These are phyloP conservation scores for Indicator indicator DNA, from an alignment of 2,113 vertebrate species.

Conservation along the genomic window DNA sequence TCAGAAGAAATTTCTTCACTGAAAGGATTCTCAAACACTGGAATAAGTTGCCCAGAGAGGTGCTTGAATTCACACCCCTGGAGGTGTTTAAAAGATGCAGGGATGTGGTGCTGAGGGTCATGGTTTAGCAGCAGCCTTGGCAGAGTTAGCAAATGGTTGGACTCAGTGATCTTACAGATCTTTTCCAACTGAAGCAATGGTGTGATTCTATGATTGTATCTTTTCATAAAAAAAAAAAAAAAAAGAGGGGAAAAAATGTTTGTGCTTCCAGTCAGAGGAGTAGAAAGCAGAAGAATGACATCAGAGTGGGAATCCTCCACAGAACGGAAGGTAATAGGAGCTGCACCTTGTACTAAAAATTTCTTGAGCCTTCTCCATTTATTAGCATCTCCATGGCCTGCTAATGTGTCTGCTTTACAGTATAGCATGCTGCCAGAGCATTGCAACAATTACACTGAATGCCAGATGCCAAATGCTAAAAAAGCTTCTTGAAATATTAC, in stretches of 20 bases:
- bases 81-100: too few relatives aligned
- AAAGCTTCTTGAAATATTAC: constrained; percentile 50
- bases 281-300: not conserved
- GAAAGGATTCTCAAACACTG: too few relatives aligned
- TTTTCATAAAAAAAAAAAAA: not conserved
- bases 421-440: constrained; percentile 8
- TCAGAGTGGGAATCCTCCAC: not conserved
- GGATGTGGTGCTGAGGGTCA: too few relatives aligned
- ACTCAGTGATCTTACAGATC: too few relatives aligned
- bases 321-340: not conserved
- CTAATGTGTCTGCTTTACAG: not conserved
- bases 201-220: too few relatives aligned
- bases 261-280: not conserved
- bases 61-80: too few relatives aligned
- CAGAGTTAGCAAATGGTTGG: too few relatives aligned
- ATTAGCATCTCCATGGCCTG: not conserved
- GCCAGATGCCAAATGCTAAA: constrained; percentile 49
- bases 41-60: too few relatives aligned
- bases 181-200: too few relatives aligned
- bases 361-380: not conserved
- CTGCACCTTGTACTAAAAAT: not conserved
- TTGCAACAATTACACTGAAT: not conserved
- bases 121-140: too few relatives aligned
- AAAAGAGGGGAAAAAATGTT: not conserved
- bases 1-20: too few relatives aligned